phyloP scores from a whole-genome alignment of 2,113 vertebrate genomes.

The Pteronura brasiliensis region DNA sequence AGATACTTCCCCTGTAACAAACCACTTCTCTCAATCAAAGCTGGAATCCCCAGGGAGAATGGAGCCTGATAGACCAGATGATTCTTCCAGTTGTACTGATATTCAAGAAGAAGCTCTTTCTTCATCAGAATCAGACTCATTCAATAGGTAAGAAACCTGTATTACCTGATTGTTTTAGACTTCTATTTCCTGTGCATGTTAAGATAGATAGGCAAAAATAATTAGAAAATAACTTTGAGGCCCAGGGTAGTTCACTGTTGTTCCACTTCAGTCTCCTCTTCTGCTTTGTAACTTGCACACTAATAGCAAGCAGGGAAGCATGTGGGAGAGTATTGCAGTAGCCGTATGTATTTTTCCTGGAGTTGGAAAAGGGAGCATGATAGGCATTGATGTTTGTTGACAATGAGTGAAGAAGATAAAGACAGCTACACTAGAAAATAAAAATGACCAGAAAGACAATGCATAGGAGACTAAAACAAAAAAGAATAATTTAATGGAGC shows the following conservation, averaged over 20 bases:
- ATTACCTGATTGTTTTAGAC: not conserved
- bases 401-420: not conserved
- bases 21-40: not conserved
- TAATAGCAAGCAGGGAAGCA: not conserved
- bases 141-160: slow-evolving; percentile 76
- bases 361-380: not conserved
- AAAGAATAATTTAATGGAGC: not conserved
- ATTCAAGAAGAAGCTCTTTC: not conserved
- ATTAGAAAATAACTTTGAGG: not conserved
- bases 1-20: not conserved
- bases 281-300: not conserved
- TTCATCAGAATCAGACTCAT: slow-evolving; percentile 57
- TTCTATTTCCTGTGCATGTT: not conserved
- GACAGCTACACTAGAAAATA: not conserved
- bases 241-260: not conserved
- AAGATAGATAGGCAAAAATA: not conserved
- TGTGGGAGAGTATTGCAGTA: not conserved
- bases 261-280: not conserved
- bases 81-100: not conserved
- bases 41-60: not conserved
- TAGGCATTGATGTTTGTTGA: not conserved
- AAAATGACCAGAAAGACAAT: not conserved
- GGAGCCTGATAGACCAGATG: not conserved
- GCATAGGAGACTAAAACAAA: not conserved
- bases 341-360: not conserved